Evolutionary conservation across 1,140 invertebrate species (phyloP).

Genomic region (Hesperophylax magnus): DNA sequence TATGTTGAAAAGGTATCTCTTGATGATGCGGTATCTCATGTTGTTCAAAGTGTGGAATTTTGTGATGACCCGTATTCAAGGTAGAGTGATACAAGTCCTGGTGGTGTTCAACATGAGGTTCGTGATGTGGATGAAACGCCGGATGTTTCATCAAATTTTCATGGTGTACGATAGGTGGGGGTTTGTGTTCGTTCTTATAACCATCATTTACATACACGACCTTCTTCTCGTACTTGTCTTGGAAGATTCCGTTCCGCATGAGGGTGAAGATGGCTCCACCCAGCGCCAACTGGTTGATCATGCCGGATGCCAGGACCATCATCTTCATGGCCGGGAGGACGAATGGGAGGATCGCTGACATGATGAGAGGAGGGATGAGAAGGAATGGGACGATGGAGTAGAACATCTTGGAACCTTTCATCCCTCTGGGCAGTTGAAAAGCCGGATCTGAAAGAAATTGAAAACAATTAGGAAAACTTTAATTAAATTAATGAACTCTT

Average conservation of each 20-base stretch:
- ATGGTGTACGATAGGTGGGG: conserved; percentile 36
- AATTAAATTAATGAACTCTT: background rate
- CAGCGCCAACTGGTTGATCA: conserved; percentile 68
- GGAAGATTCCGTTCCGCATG: conserved; percentile 68
- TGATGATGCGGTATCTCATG: background rate
- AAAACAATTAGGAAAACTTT: background rate
- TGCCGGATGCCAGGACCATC: conserved; percentile 63
- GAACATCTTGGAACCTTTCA: conserved; percentile 64
- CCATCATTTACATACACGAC: conserved; percentile 68
- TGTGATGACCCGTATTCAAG: background rate
- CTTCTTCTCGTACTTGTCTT: conserved; percentile 64
- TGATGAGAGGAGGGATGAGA: conserved; percentile 66
- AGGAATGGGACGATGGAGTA: conserved; percentile 64
- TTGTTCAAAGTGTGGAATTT: background rate
- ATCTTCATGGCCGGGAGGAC: conserved; percentile 68
- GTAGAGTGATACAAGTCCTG: background rate
- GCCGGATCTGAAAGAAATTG: conserved; percentile 57
- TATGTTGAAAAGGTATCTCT: no score
- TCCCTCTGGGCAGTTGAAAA: conserved; percentile 59
- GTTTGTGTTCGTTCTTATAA: conserved; percentile 62
- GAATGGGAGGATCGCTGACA: conserved; percentile 69
- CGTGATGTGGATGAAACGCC: background rate
- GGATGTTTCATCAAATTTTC: conserved; percentile 24
- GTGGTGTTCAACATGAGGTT: background rate
- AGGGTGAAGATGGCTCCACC: conserved; percentile 67